A percentile compares a stretch with the other conserved stretches of the same genome.
Evolutionary conservation across 2,113 vertebrate genomes (phyloP).

Genomic region (Poecilia latipinna): DNA sequence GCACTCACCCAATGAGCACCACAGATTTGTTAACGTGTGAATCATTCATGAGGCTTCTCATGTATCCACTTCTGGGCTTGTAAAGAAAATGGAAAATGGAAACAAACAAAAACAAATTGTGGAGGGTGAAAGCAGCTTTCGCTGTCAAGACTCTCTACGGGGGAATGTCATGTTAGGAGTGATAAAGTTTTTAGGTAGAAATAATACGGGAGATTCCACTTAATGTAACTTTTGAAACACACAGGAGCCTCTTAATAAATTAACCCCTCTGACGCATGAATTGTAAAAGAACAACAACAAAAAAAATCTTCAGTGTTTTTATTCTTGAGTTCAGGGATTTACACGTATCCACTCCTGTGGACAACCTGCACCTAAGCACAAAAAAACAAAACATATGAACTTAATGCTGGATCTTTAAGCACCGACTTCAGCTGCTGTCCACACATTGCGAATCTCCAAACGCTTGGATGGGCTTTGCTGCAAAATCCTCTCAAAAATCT

Average conservation of each 20-base stretch:
- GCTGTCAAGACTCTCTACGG: conserved; percentile 17
- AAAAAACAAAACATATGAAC: too few species aligned
- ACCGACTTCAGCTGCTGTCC: too few species aligned
- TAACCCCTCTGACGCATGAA: too few species aligned
- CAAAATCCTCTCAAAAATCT: too few species aligned
- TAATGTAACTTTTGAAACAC: background rate
- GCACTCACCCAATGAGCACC: conserved; percentile 76
- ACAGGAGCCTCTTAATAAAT: background rate
- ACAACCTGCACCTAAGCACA: too few species aligned
- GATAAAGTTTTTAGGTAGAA: background rate
- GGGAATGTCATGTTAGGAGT: conserved; percentile 26
- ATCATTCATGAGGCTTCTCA: conserved; percentile 70
- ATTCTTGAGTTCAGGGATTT: too few species aligned
- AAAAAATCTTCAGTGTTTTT: too few species aligned
- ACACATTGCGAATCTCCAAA: too few species aligned
- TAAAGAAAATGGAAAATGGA: conserved; percentile 11
- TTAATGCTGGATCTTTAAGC: too few species aligned
- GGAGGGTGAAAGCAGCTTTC: conserved; percentile 36
- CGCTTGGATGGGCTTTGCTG: too few species aligned
- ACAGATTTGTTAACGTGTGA: conserved; percentile 75
- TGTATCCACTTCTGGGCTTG: conserved; percentile 53
- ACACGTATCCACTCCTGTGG: too few species aligned
- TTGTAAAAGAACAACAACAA: too few species aligned
- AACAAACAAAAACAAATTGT: conserved; percentile 31
- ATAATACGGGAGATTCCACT: background rate